Evolutionary conservation across 2,888 invertebrate genomes (phyloP), one percentile per base, ranked within the genome.

Genomic region (Drosophila borborema): DNA sequence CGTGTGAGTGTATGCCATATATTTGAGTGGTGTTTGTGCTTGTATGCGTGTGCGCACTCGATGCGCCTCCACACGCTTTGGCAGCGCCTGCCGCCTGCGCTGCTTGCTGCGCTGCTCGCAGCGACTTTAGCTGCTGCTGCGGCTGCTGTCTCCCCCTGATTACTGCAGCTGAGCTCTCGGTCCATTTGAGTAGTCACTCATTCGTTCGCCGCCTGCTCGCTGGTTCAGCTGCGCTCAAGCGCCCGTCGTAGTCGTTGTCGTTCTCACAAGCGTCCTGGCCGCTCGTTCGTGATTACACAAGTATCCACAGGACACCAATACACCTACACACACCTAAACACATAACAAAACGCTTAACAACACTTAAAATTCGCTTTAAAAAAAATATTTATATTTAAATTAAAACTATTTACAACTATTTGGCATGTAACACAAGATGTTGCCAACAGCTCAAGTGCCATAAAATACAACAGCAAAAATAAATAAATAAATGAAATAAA

Each of bases 151-250:
- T 72, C 66, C 81, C 82, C 88, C 86, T 80, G 76, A 86, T 86
- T 86, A 84, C 90, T 87, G 86, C 86, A 88, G 74, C 74, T 55
- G 63, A 64, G 73, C 74, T 81, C 69, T 79, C 85, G 86, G 89
- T 86, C 89, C 86, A 86, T 90, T 86, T 90, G 86, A 85, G 88
- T 90, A 82, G 66, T 86, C 77, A 78, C 78, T 83, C 79, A 81
- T 90, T 87, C 89, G 90, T 82, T 90, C 72, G 89, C 89, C 82
- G 85, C 85, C 89, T 72, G 85, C 82, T 86, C 85, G 85, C 89
- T 89, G 88, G 90, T 86, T 89, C 89, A 85, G 85, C 85, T 89
- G 85, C 89, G 89, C 85, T 73, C 76, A 78, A 80, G 85, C 72
- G 81, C 73, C 85, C 66, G 72, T 61, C 77, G 64, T 75, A 62